A percentile compares a stretch with the other conserved stretches of the same genome.
Conservation (phyloP, 2,113 vertebrate genomes). For the Corythoichthys intestinalis region DNA sequence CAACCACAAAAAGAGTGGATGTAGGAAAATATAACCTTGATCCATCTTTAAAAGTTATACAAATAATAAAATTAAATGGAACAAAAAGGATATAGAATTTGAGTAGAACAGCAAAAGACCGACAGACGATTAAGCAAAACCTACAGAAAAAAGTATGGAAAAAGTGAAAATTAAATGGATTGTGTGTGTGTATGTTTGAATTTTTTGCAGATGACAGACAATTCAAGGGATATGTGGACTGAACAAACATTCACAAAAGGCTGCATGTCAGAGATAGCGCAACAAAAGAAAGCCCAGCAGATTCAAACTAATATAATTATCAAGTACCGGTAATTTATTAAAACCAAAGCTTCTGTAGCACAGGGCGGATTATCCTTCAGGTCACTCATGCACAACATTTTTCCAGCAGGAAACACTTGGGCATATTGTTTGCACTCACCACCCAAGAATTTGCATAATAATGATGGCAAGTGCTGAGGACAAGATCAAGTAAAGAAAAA, state of each 20-base stretch:
- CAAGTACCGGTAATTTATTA: constrained; percentile 50
- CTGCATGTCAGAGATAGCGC: constrained; percentile 67
- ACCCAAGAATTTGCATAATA: constrained; percentile 14
- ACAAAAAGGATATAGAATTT: not conserved
- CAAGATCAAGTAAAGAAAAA: constrained; percentile 14
- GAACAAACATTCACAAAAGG: constrained; percentile 35
- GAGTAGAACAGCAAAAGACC: constrained; percentile 6
- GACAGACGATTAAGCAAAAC: not conserved
- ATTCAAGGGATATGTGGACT: constrained; percentile 23
- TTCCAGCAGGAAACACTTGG: not conserved
- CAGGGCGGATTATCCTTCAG: constrained; percentile 39
- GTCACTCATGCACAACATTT: constrained; percentile 40
- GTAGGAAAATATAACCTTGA: constrained; percentile 3
- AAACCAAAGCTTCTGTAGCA: constrained; percentile 51
- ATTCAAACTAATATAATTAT: constrained; percentile 72
- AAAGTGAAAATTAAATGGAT: not conserved
- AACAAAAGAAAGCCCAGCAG: constrained; percentile 58
- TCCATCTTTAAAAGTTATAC: not conserved
- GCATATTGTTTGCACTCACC: constrained; percentile 9
- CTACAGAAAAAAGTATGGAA: not conserved
- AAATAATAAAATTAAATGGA: no score
- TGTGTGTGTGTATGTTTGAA: constrained; percentile 5
- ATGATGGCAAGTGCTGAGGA: not conserved
- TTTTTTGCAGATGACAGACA: constrained; percentile 27
- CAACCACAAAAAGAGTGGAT: not conserved